Percentiles rank a stretch among this genome's conserved stretches.
phyloP scores from a whole-genome alignment of 1,140 invertebrate genomes.

The Geopemphigus sp. region DNA sequence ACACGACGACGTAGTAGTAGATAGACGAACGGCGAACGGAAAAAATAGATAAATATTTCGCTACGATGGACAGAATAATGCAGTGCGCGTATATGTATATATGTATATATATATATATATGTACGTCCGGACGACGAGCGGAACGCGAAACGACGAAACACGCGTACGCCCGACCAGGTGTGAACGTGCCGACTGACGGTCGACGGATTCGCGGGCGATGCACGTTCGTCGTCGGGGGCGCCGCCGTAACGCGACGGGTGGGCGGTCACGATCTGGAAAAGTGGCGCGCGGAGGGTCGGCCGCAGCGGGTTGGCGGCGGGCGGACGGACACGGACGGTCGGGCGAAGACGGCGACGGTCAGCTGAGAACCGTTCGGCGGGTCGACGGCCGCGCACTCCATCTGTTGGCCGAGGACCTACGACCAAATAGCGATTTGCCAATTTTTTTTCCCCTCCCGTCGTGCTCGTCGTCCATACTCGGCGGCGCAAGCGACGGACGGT shows the following conservation, averaged over 20 bases:
- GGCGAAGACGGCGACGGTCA: background rate
- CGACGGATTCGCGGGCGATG: constrained; percentile 27
- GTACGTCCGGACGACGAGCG: too few relatives aligned
- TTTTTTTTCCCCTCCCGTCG: background rate
- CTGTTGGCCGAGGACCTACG: background rate
- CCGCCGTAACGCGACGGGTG: constrained; percentile 32
- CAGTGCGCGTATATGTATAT: too few relatives aligned
- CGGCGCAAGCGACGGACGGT: too few relatives aligned
- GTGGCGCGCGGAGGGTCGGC: background rate
- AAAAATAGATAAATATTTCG: too few relatives aligned
- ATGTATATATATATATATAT: too few relatives aligned
- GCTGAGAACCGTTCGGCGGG: background rate
- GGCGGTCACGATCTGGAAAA: constrained; percentile 36
- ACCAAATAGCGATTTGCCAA: constrained; percentile 2
- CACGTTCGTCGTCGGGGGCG: constrained; percentile 27
- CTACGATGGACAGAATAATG: too few relatives aligned
- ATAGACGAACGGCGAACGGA: too few relatives aligned
- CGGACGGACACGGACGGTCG: background rate
- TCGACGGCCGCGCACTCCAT: constrained; percentile 38
- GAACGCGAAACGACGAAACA: background rate
- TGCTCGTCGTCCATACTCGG: too few relatives aligned
- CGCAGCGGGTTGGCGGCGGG: background rate
- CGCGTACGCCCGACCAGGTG: background rate
- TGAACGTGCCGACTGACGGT: constrained; percentile 30
- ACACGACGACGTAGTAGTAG: too few relatives aligned